Base-by-base conservation (phyloP, 2,888 invertebrate species). In the Aspidiotus destructor region DNA sequence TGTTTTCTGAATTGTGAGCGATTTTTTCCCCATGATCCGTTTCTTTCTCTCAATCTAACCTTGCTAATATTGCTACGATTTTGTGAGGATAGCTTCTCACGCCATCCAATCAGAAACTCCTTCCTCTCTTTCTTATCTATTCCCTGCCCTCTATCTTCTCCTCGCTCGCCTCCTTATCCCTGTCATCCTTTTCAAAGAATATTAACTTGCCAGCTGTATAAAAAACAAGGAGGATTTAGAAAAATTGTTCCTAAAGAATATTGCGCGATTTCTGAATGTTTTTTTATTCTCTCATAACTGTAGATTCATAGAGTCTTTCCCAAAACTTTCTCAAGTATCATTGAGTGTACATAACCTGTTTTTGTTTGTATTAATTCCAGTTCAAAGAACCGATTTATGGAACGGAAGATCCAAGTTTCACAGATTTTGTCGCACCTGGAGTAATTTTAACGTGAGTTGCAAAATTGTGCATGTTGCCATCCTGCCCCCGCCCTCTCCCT, bases 341-440 rank as follows among this genome's bases (percentile, higher is more conserved):
- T 1, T 28, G 28, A 28, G 28, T 28, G 5, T 28, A 28, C 28
- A 5, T 28, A 5, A 28, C 28, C 5, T 28, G 5, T 28, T 28
- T 28, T 28, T 28, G 13, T 16, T 57, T 17, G 28, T n/a, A 16
- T 15, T 3, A 40, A 13, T 72, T 73, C 7, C 72, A 91, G 79
- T 92, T 92, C 79, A 86, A 87, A 76, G 85, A 89, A 71, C 92
- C 93, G 55, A 89, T 93, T 75, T 93, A 92, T 77, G 93, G 92
- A 65, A 86, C 86, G 70, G 88, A 85, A 77, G 87, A 91, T 76
- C 93, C 95, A 3, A 92, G 90, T 13, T 96, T 96, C 76, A 94
- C 94, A 0, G 93, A 95, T 78, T 96, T 95, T 79, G 95, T 96
- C 71, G 95, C 95, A 13, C 95, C 95, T 57, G 95, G 95, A 73